Percentiles rank a stretch among this genome's conserved stretches.
phyloP scores from a whole-genome alignment of 2,888 invertebrate species.

The Calliphora vomitoria region DNA sequence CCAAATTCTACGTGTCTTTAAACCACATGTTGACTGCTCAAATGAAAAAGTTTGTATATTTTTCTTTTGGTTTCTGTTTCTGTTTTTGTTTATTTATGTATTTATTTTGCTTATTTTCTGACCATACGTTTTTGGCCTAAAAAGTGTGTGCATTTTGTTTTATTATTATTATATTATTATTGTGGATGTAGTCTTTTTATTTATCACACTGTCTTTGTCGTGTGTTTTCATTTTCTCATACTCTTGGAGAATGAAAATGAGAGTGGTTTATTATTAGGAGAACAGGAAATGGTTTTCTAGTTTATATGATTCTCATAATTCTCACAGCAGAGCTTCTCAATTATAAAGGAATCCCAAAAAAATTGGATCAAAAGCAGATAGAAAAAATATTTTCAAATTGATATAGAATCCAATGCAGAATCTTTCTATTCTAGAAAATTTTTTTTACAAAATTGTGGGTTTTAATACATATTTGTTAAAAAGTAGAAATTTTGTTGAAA shows the following conservation, averaged over 20 bases:
- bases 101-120: background rate
- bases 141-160: background rate
- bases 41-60: slow-evolving; percentile 4
- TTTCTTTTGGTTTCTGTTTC: background rate
- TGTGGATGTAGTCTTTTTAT: background rate
- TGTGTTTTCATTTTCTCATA: background rate
- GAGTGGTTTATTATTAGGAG: background rate
- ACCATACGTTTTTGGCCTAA: background rate
- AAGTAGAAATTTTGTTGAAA: too few relatives aligned
- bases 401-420: too few relatives aligned
- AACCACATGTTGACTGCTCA: slow-evolving; percentile 44
- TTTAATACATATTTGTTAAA: too few relatives aligned
- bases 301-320: background rate
- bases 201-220: slow-evolving; percentile 1
- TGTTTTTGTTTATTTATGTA: slow-evolving; percentile 34
- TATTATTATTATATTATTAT: background rate
- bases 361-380: too few relatives aligned
- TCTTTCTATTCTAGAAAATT: too few relatives aligned
- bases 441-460: too few relatives aligned
- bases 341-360: too few relatives aligned
- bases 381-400: too few relatives aligned
- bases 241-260: background rate
- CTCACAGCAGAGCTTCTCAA: background rate
- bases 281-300: background rate
- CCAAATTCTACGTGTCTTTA: background rate